Conservation (phyloP, 2,113 vertebrate genomes). For the Spermophilus dauricus region DNA sequence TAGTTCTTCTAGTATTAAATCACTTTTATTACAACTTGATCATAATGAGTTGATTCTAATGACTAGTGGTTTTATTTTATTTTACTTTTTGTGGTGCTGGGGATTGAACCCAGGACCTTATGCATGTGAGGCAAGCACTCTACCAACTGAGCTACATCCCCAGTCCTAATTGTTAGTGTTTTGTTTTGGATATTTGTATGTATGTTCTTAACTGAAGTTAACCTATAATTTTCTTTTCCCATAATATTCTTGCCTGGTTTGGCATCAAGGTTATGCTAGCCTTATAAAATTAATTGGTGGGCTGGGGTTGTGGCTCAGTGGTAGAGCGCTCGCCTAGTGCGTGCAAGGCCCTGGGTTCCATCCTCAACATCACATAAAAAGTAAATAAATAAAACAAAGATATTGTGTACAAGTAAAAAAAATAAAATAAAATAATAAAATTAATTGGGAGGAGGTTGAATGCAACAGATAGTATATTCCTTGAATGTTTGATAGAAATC, state of each 20-base stretch:
- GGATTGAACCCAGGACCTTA: too few species aligned
- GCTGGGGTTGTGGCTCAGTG: too few species aligned
- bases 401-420: too few species aligned
- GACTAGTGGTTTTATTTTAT: too few species aligned
- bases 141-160: too few species aligned
- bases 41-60: background rate
- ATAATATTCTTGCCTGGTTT: conserved; percentile 6
- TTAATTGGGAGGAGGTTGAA: background rate
- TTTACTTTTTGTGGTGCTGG: too few species aligned
- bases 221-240: background rate
- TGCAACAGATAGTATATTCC: background rate
- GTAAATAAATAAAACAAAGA: too few species aligned
- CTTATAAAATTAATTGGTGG: background rate
- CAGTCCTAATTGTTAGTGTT: background rate
- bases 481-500: background rate
- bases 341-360: too few species aligned
- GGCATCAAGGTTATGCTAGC: background rate
- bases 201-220: background rate
- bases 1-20: background rate
- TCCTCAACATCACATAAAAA: too few species aligned
- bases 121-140: too few species aligned
- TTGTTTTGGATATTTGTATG: background rate
- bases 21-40: background rate
- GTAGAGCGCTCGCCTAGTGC: too few species aligned
- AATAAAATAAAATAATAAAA: too few species aligned